Conservation (phyloP, 2,797 vertebrate species). For the Manis pentadactyla region DNA sequence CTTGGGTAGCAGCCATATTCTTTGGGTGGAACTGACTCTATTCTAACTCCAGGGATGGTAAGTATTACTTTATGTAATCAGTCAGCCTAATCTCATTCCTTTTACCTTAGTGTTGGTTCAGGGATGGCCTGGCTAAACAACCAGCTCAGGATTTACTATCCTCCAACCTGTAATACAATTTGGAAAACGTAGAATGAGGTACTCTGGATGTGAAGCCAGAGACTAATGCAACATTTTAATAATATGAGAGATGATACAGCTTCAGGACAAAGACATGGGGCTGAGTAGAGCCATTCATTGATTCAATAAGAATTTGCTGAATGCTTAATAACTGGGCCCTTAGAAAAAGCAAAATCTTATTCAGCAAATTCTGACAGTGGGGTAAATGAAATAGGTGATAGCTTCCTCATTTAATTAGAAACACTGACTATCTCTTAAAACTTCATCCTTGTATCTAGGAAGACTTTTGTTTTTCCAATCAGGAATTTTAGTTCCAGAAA, state of each 20-base stretch:
- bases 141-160: neutral
- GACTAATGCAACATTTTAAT: neutral
- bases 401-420: conserved; percentile 53
- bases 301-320: neutral
- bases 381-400: conserved; percentile 10
- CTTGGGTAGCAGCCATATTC: neutral
- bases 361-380: neutral
- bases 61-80: neutral
- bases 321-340: conserved; percentile 4
- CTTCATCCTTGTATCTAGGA: conserved; percentile 48
- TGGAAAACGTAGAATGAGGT: neutral
- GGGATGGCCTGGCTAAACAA: neutral
- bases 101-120: neutral
- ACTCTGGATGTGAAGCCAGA: neutral
- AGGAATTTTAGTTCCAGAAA: conserved; percentile 61
- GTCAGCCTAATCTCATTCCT: neutral
- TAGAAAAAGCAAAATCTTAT: conserved; percentile 25
- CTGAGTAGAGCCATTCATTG: neutral
- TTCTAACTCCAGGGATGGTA: neutral
- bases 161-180: neutral
- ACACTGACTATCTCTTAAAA: conserved; percentile 57
- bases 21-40: neutral
- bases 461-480: conserved; percentile 55
- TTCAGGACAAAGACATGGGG: neutral
- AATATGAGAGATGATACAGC: neutral